phyloP scores from a whole-genome alignment of 2,888 invertebrate species.

The Parapristionchus giblindavisi region DNA sequence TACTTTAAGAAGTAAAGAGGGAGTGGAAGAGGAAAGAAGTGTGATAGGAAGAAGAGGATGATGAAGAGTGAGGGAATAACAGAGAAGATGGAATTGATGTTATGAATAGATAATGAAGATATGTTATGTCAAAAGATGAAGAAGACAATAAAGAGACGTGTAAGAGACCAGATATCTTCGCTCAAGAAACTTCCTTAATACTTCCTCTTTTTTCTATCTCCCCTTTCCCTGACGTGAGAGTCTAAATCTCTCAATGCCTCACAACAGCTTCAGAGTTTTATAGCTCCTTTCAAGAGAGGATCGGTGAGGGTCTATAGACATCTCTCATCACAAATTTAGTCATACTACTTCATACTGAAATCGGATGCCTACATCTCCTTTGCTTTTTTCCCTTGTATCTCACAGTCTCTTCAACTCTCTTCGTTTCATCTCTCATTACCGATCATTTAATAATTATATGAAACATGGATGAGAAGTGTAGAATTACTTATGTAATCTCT shows the following conservation, averaged over 20 bases:
- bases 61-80: conserved; percentile 15
- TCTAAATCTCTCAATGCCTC: not conserved
- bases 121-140: conserved; percentile 31
- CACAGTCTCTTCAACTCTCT: not conserved
- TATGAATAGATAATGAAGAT: not conserved
- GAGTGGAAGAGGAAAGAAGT: not conserved
- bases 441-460: no score
- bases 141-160: conserved; percentile 20
- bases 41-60: not conserved
- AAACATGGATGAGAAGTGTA: no score
- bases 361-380: not conserved
- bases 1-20: not conserved
- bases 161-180: no score
- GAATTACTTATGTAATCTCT: no score
- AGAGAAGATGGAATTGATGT: conserved; percentile 22
- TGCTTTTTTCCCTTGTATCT: not conserved
- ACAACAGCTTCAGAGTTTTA: not conserved
- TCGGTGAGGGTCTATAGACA: not conserved
- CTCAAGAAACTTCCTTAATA: no score
- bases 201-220: no score
- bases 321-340: no score
- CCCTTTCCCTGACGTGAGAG: not conserved
- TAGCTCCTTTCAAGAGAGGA: no score
- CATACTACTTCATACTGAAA: no score
- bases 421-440: not conserved